A percentile compares a stretch with the other conserved stretches of the same genome.
Evolutionary conservation across 1,140 invertebrate genomes (phyloP).

Genomic region (Leptestheria dahalacensis): DNA sequence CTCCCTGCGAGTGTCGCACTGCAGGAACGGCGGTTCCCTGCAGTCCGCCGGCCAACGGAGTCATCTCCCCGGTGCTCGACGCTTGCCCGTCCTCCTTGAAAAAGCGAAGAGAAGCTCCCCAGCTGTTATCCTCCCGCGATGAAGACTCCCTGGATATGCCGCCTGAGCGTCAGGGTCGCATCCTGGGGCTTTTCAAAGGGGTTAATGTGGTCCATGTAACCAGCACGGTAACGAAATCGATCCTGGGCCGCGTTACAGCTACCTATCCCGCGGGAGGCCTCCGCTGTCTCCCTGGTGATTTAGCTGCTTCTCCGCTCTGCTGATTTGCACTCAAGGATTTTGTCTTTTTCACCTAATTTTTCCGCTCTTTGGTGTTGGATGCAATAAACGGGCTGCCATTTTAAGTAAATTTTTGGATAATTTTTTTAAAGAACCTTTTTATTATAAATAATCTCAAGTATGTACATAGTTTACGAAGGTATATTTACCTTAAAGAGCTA

Average conservation of each 20-base stretch:
- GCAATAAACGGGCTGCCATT: neutral
- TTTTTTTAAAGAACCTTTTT: neutral
- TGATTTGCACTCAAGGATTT: too few species aligned
- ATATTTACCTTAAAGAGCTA: neutral
- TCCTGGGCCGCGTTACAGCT: neutral
- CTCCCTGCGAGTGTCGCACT: neutral
- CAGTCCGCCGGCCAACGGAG: neutral
- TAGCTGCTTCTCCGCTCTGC: neutral
- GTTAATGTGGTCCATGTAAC: neutral
- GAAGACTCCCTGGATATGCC: neutral
- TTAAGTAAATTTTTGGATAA: neutral
- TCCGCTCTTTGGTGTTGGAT: neutral
- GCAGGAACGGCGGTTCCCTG: neutral
- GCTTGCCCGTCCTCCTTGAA: neutral
- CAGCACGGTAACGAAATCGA: neutral
- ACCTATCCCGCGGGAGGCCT: neutral
- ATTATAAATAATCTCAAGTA: neutral
- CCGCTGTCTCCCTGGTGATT: neutral
- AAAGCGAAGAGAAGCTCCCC: neutral
- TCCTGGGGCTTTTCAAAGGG: neutral
- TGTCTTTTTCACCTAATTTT: too few species aligned
- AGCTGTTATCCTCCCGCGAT: neutral
- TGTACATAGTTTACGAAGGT: neutral
- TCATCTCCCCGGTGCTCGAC: neutral
- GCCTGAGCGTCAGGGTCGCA: neutral